Evolutionary conservation across 2,113 vertebrate genomes (phyloP).

Genomic region (Laterallus jamaicensis): DNA sequence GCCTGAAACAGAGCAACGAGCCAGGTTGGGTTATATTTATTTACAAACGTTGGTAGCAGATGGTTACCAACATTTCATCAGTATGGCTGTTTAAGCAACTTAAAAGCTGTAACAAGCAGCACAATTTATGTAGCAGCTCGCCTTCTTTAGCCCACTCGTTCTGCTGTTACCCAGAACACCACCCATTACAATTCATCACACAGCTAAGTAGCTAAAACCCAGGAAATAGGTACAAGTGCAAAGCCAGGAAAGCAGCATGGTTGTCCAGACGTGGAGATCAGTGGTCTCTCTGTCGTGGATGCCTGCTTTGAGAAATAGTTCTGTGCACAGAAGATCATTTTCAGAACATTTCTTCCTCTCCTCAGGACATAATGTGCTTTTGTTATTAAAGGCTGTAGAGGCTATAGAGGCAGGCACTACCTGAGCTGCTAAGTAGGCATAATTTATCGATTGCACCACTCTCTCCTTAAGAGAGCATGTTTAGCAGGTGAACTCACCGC

Average conservation of each 20-base stretch:
- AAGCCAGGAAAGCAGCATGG: neutral
- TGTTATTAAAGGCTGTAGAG: neutral
- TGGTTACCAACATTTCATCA: conserved; percentile 49
- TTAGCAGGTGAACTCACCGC: neutral
- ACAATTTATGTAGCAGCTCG: conserved; percentile 1
- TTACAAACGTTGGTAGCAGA: conserved; percentile 52
- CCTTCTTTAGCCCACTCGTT: neutral
- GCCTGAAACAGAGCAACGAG: conserved; percentile 34
- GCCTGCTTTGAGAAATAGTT: neutral
- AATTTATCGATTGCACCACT: neutral
- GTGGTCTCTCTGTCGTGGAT: neutral
- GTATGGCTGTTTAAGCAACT: conserved; percentile 31
- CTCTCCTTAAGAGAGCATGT: neutral
- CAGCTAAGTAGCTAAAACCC: neutral
- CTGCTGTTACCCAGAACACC: neutral
- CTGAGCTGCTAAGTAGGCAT: neutral
- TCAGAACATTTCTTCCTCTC: neutral
- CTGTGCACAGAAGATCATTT: neutral
- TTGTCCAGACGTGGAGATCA: neutral
- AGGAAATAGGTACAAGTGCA: neutral
- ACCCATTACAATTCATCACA: conserved; percentile 3
- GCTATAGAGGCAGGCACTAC: neutral
- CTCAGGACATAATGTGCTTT: neutral
- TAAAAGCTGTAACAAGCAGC: conserved; percentile 50
- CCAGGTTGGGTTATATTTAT: conserved; percentile 43